Conservation (phyloP, 2,113 vertebrate species). For the Penelope pileata region DNA sequence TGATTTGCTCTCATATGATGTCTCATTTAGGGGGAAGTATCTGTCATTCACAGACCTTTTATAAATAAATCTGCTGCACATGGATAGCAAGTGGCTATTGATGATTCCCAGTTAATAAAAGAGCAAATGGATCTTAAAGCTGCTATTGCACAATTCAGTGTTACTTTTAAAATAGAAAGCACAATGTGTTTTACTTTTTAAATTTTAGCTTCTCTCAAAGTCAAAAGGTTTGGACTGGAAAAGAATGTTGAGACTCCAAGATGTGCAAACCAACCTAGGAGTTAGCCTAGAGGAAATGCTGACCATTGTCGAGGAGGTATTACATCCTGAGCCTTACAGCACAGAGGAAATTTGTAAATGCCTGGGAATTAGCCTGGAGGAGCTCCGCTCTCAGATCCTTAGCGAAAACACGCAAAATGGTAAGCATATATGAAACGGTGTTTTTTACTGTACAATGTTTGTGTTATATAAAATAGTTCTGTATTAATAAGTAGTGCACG, state of each 20-base stretch:
- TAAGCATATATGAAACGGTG: constrained; percentile 70
- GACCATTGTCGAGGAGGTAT: constrained; percentile 82
- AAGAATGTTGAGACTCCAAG: constrained; percentile 78
- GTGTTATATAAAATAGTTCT: not conserved
- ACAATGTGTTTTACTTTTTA: not conserved
- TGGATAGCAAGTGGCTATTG: not conserved
- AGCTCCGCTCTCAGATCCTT: constrained; percentile 83
- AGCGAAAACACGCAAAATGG: constrained; percentile 88
- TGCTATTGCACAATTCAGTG: not conserved
- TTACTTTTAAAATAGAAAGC: not conserved
- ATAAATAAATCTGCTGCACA: constrained; percentile 21
- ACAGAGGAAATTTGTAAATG: constrained; percentile 87
- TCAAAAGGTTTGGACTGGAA: constrained; percentile 79
- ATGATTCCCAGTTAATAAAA: not conserved
- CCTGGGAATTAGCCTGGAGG: constrained; percentile 84
- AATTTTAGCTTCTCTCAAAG: constrained; percentile 81
- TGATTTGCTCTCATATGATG: not conserved
- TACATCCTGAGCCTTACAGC: constrained; percentile 91
- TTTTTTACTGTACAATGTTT: not conserved
- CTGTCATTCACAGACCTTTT: not conserved
- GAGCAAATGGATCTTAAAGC: not conserved
- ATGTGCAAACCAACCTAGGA: constrained; percentile 85
- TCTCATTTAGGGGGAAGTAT: not conserved
- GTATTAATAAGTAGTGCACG: not conserved
- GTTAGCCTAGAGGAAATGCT: constrained; percentile 89